Percentiles rank a stretch among this genome's conserved stretches.
Evolutionary conservation across 2,888 invertebrate species (phyloP).

Genomic region (Anthrax anthrax): DNA sequence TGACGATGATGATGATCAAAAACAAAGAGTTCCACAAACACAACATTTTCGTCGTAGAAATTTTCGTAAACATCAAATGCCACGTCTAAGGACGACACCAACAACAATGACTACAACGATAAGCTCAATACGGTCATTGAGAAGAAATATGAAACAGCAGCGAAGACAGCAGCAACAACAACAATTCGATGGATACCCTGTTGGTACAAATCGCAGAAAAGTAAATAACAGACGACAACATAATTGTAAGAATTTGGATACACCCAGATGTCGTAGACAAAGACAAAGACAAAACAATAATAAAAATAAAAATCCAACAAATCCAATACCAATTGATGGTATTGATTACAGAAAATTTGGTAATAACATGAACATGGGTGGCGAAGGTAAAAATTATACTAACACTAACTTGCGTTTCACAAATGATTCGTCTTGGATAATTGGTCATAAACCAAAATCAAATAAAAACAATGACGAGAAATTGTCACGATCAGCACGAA

Average conservation of each 20-base stretch:
- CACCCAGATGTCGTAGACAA: conserved; percentile 27
- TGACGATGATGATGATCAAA: background rate
- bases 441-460: background rate
- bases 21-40: background rate
- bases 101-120: conserved; percentile 10
- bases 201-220: background rate
- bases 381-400: no score
- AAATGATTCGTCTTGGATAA: background rate
- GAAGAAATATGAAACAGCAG: conserved; percentile 11
- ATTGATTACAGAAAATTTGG: no score
- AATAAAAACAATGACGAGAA: conserved; percentile 17
- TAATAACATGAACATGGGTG: no score
- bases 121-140: conserved; percentile 7
- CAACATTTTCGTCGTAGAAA: conserved; percentile 10
- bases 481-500: conserved; percentile 23
- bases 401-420: no score
- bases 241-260: conserved; percentile 25
- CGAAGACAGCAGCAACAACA: conserved; percentile 10
- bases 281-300: conserved; percentile 20
- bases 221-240: conserved; percentile 22
- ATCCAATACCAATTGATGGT: no score
- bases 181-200: background rate
- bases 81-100: conserved; percentile 4
- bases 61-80: conserved; percentile 8
- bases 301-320: no score